A percentile compares a stretch with the other conserved stretches of the same genome.
Conservation (phyloP, 2,888 invertebrate species). For the Trilocha varians region DNA sequence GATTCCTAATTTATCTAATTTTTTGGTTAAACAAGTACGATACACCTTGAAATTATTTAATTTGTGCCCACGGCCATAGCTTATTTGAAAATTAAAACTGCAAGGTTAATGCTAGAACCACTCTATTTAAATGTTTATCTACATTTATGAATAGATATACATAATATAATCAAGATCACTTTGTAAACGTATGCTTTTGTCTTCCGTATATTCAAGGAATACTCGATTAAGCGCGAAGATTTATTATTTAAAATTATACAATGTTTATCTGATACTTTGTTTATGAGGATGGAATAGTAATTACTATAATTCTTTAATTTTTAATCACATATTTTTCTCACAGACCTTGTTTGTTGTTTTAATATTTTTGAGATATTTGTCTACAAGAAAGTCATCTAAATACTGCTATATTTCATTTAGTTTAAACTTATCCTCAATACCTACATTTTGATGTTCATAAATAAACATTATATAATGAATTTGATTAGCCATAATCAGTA, state of each 20-base stretch:
- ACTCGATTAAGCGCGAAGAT: background rate
- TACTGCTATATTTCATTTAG: no score
- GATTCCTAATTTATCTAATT: background rate
- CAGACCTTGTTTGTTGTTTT: no score
- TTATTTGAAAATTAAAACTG: background rate
- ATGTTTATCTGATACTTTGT: background rate
- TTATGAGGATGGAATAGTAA: background rate
- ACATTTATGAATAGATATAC: background rate
- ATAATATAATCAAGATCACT: background rate
- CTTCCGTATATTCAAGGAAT: background rate
- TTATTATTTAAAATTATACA: background rate
- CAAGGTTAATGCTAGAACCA: background rate
- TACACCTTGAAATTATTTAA: background rate
- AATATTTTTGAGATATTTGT: no score
- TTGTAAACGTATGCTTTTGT: background rate
- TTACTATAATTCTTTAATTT: no score
- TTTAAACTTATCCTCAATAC: no score
- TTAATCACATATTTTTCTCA: no score
- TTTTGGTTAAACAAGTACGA: background rate
- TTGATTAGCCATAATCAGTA: background rate
- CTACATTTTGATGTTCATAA: no score
- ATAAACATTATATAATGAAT: background rate
- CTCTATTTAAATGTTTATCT: background rate
- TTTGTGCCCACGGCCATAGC: background rate
- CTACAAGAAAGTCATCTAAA: no score